Base-by-base conservation (phyloP, 2,797 vertebrate species). In the Thripadectes ignobilis region DNA sequence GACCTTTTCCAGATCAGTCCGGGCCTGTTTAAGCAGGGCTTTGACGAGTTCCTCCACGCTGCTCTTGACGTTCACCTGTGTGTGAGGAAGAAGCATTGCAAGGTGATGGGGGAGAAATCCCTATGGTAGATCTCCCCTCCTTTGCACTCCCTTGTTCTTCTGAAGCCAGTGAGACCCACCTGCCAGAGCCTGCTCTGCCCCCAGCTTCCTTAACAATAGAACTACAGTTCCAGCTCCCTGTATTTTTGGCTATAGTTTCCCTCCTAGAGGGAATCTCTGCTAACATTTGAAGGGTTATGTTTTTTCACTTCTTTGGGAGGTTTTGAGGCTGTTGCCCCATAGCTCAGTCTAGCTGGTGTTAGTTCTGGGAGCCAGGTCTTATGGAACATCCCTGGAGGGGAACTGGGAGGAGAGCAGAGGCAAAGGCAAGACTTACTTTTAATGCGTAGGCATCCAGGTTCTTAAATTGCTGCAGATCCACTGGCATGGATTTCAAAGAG, bases 401-500 rank as follows among this genome's bases (percentile, higher is more conserved):
- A 74, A 36, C 45, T 73, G 76, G 54, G 59, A 63, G 46, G 58
- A 58, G 87, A 52, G 58, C 41, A 34, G 87, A 48, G 81, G 75
- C 63, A 67, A 81, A 67, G 90, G 58, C 29, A 61, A 62, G 85
- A 92, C 97, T 92, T 98, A 98, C 98, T 98, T 98, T 97, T 95
- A 96, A 97, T 52, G 98, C 98, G 8, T 98, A 98, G 77, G 89
- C 85, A 90, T 98, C 98, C 95, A 98, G 87, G 79, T 98, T 97
- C 92, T 98, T 82, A 93, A 98, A 98, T 66, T 97, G 95, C 90
- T 85, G 93, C 92, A 98, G 94, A 84, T 98, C 98, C 61, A 98
- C 88, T 30, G 97, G 46, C 92, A 98, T 93, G 93, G 98, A 98
- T 93, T 98, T 98, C 91, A 98, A 93, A 89, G 96, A 97, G 91